Conservation (phyloP, 1,140 invertebrate genomes). For the Palaemon carinicauda region DNA sequence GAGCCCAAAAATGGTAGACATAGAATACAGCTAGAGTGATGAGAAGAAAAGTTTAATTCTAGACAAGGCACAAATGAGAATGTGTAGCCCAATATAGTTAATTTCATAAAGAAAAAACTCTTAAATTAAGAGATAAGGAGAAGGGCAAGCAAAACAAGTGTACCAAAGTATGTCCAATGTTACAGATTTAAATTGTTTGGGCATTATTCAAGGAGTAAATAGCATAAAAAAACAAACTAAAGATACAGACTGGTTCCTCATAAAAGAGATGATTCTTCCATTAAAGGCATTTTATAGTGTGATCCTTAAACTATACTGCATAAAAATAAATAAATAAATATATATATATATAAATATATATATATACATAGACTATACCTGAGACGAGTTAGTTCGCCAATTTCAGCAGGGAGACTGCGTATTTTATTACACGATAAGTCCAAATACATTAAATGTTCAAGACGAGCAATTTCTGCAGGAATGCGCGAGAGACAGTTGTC, state of each 20-base stretch:
- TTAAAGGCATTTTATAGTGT: too few species aligned
- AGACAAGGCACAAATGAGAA: background rate
- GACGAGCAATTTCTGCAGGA: constrained; percentile 85
- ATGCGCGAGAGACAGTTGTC: constrained; percentile 90
- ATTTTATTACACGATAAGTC: constrained; percentile 96
- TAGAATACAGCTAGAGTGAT: background rate
- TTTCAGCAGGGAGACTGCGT: constrained; percentile 89
- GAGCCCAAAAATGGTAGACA: background rate
- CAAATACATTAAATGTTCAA: constrained; percentile 83
- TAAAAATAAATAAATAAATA: constrained; percentile 15
- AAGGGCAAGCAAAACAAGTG: background rate
- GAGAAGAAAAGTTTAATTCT: background rate
- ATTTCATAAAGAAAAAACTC: background rate
- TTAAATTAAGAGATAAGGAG: background rate
- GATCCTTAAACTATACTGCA: too few species aligned
- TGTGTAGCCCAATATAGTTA: background rate
- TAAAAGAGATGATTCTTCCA: too few species aligned
- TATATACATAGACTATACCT: constrained; percentile 73
- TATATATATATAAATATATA: too few species aligned
- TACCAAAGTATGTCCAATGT: too few species aligned
- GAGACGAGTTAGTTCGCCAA: constrained; percentile 82
- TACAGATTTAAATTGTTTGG: too few species aligned
- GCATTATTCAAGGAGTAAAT: too few species aligned
- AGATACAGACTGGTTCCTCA: too few species aligned
- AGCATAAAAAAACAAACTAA: too few species aligned